These are phyloP conservation scores for Verasper variegatus DNA, from an alignment of 2,113 vertebrate species.

Conservation along the genomic window DNA sequence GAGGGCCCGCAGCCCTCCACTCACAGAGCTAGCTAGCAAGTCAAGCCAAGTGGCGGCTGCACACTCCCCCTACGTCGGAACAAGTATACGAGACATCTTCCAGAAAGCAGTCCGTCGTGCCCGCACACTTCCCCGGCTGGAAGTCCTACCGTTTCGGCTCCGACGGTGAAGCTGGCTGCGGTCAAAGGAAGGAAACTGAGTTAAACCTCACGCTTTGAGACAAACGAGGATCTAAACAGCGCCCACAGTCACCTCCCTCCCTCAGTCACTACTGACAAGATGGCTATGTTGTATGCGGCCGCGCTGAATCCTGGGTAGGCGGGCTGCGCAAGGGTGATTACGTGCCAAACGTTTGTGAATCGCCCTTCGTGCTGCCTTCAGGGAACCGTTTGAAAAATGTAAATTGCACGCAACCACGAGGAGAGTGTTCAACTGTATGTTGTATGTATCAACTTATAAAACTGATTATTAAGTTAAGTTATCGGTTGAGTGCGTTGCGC, in stretches of 20 bases:
- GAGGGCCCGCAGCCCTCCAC: constrained; percentile 80
- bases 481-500: too few relatives aligned
- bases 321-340: constrained; percentile 38
- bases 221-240: constrained; percentile 47
- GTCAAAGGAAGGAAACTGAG: neutral
- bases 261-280: constrained; percentile 75
- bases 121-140: constrained; percentile 10
- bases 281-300: constrained; percentile 77
- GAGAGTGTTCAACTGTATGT: too few relatives aligned
- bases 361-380: constrained; percentile 54
- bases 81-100: constrained; percentile 85
- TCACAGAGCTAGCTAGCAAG: constrained; percentile 76
- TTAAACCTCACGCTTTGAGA: constrained; percentile 31
- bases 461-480: too few relatives aligned
- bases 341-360: constrained; percentile 62
- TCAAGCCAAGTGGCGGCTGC: constrained; percentile 67
- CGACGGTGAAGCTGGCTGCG: neutral
- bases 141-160: constrained; percentile 23
- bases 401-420: rapidly evolving
- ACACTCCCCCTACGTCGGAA: constrained; percentile 87
- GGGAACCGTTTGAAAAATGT: neutral
- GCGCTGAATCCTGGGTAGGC: constrained; percentile 77
- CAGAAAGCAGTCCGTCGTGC: constrained; percentile 45
- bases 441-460: too few relatives aligned
- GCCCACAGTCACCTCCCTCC: constrained; percentile 61